Conservation (phyloP, 2,113 vertebrate genomes). For the Larimichthys polyactis region DNA sequence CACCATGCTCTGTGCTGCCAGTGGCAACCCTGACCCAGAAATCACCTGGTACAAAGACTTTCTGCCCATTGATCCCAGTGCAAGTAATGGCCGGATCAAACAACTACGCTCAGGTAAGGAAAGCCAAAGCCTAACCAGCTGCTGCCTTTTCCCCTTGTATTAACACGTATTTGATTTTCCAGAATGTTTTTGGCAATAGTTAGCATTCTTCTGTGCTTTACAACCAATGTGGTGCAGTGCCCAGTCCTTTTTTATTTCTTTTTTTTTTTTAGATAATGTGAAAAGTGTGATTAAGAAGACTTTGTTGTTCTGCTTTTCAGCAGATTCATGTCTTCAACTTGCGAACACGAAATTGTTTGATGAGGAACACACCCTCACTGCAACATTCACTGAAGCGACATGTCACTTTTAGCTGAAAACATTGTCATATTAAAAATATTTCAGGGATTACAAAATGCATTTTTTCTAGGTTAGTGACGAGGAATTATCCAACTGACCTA, state of each 20-base stretch:
- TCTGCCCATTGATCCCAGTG: conserved; percentile 94
- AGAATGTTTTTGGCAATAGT: neutral
- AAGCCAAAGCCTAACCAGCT: neutral
- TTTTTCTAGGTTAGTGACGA: neutral
- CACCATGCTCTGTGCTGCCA: conserved; percentile 98
- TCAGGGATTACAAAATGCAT: neutral
- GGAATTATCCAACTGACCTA: neutral
- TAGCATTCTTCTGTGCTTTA: conserved; percentile 10
- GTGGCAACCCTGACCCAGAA: conserved; percentile 96
- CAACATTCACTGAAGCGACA: neutral
- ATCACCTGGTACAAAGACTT: conserved; percentile 99
- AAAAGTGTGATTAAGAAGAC: neutral
- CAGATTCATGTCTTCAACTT: neutral
- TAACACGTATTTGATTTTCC: neutral
- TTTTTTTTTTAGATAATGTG: neutral
- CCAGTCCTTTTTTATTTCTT: neutral
- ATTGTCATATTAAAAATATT: neutral
- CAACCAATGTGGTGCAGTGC: neutral
- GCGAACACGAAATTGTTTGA: neutral
- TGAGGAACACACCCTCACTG: neutral
- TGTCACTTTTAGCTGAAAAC: neutral
- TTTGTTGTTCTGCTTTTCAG: neutral
- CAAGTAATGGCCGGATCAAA: conserved; percentile 95
- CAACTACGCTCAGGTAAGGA: conserved; percentile 95
- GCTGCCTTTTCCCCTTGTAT: neutral